phyloP scores from a whole-genome alignment of 1,140 invertebrate genomes.

The Scaptomyza montana region DNA sequence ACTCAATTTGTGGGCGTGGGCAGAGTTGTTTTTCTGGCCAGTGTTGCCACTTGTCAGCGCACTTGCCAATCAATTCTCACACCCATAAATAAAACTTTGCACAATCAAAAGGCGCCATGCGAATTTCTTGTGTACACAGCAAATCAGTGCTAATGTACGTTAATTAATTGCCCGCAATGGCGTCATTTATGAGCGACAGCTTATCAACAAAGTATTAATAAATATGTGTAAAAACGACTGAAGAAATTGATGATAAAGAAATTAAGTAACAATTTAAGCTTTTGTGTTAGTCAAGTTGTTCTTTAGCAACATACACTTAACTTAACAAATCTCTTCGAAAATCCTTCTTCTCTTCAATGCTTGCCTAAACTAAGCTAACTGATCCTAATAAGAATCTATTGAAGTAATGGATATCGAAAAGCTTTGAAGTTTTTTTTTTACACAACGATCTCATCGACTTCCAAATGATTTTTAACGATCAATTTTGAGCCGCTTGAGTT shows the following conservation, averaged over 20 bases:
- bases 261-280: too few relatives aligned
- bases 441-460: slow-evolving; percentile 4
- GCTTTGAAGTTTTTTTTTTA: neutral
- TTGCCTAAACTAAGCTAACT: neutral
- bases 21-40: slow-evolving; percentile 24
- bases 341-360: too few relatives aligned
- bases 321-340: too few relatives aligned
- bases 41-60: slow-evolving; percentile 31
- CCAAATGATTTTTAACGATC: slow-evolving; percentile 36
- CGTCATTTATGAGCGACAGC: slow-evolving; percentile 3
- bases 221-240: neutral
- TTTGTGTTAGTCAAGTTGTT: too few relatives aligned
- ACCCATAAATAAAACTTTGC: slow-evolving; percentile 46
- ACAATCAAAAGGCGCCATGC: slow-evolving; percentile 27
- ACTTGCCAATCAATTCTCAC: slow-evolving; percentile 36
- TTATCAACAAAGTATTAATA: slow-evolving; percentile 10
- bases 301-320: too few relatives aligned
- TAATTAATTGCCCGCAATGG: slow-evolving; percentile 49
- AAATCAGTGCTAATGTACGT: slow-evolving; percentile 43
- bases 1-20: slow-evolving; percentile 54
- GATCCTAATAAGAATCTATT: neutral
- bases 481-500: slow-evolving; percentile 3
- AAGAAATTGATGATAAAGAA: too few relatives aligned
- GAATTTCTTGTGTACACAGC: slow-evolving; percentile 34
- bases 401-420: neutral